Conservation (phyloP, 1,140 invertebrate genomes). For the Drosophila pseudoobscura region DNA sequence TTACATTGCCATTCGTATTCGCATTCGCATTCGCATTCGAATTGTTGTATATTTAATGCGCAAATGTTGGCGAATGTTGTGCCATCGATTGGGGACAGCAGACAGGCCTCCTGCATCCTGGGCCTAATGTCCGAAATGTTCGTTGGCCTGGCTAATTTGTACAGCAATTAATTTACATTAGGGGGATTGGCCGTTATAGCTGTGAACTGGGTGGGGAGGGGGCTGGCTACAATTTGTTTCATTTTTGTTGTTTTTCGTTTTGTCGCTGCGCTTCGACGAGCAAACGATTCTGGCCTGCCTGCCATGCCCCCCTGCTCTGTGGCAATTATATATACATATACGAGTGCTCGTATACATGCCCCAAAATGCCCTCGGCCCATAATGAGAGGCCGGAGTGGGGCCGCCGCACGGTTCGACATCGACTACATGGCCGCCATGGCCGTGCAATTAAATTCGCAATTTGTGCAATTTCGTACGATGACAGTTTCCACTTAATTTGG, state of each 20-base stretch:
- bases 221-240: constrained; percentile 55
- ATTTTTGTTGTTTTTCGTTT: constrained; percentile 71
- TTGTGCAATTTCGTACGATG: constrained; percentile 52
- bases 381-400: constrained; percentile 32
- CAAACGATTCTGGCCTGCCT: constrained; percentile 3
- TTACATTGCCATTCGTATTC: constrained; percentile 1
- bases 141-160: constrained; percentile 70
- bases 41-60: constrained; percentile 33
- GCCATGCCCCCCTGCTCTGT: neutral
- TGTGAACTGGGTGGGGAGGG: neutral
- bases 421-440: neutral
- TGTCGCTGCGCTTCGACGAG: constrained; percentile 18
- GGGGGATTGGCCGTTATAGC: neutral
- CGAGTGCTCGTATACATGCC: neutral
- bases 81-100: constrained; percentile 16
- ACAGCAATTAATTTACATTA: constrained; percentile 80
- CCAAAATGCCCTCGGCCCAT: constrained; percentile 11
- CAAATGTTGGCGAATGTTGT: constrained; percentile 35
- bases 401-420: neutral
- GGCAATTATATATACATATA: constrained; percentile 15
- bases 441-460: constrained; percentile 49
- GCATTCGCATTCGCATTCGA: neutral
- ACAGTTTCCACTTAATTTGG: constrained; percentile 50
- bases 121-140: constrained; percentile 60
- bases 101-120: constrained; percentile 3